phyloP scores from a whole-genome alignment of 2,113 vertebrate species.

The Leucopternis melanops region DNA sequence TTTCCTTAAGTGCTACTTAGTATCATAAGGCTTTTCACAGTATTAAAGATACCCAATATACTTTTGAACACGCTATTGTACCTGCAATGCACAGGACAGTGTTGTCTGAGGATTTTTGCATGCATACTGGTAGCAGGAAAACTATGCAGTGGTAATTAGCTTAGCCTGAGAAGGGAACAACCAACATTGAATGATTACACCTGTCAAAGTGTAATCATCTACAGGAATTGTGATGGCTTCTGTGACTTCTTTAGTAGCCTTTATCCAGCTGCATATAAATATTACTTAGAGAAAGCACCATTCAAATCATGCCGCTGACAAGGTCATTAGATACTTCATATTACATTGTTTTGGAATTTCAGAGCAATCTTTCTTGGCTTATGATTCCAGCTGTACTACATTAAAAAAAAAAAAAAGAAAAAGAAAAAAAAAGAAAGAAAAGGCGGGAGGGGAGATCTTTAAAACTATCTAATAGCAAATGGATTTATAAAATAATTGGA shows the following conservation, averaged over 20 bases:
- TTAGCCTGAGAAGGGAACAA: not conserved
- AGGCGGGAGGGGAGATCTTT: not conserved
- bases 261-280: not conserved
- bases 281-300: not conserved
- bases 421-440: rapidly evolving
- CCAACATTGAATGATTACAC: not conserved
- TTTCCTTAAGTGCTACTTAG: not conserved
- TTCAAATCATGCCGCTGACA: not conserved
- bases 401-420: too few species aligned
- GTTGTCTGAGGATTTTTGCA: not conserved
- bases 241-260: not conserved
- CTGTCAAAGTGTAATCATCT: not conserved
- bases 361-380: not conserved
- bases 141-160: not conserved
- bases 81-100: not conserved
- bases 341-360: not conserved
- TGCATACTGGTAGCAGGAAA: not conserved
- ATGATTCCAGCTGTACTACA: not conserved
- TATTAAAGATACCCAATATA: not conserved
- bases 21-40: not conserved
- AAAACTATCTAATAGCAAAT: not conserved
- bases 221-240: not conserved
- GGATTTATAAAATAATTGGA: not conserved
- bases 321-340: not conserved
- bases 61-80: not conserved